A percentile compares a stretch with the other conserved stretches of the same genome.
phyloP scores from a whole-genome alignment of 2,797 vertebrate species.

The Sciurus carolinensis region DNA sequence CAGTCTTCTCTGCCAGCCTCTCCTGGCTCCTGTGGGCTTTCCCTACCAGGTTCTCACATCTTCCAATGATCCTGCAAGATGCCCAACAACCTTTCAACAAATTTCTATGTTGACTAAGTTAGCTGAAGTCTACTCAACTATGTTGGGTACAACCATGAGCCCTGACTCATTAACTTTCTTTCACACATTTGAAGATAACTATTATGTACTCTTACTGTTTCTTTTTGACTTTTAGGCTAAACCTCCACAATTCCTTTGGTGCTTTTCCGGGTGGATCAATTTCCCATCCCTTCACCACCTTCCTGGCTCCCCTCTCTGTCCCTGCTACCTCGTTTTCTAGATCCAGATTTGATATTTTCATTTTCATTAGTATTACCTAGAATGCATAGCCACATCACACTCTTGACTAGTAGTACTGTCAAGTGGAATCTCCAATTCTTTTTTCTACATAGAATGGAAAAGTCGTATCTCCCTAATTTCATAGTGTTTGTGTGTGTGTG shows the following conservation, averaged over 20 bases:
- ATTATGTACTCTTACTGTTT: not conserved
- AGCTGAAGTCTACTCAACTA: not conserved
- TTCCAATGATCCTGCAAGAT: not conserved
- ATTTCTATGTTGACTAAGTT: not conserved
- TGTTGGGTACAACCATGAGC: not conserved
- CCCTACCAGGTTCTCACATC: not conserved
- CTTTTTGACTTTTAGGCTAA: not conserved
- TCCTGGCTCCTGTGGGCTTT: not conserved
- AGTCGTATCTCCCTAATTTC: not conserved
- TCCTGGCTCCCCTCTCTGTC: not conserved
- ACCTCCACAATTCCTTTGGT: not conserved
- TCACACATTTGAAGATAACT: not conserved
- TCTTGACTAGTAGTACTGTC: not conserved
- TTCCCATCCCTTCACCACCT: not conserved
- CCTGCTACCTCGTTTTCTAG: not conserved
- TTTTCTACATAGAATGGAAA: not conserved
- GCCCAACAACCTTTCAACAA: not conserved
- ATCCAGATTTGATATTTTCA: not conserved
- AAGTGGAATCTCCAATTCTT: not conserved
- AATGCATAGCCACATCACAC: not conserved
- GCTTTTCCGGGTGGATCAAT: not conserved
- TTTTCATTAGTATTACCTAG: not conserved
- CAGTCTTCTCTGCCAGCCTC: not conserved
- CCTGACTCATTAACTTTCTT: not conserved
- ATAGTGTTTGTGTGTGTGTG: not conserved